Conservation (phyloP, 2,113 vertebrate species). For the Antigone vipio region DNA sequence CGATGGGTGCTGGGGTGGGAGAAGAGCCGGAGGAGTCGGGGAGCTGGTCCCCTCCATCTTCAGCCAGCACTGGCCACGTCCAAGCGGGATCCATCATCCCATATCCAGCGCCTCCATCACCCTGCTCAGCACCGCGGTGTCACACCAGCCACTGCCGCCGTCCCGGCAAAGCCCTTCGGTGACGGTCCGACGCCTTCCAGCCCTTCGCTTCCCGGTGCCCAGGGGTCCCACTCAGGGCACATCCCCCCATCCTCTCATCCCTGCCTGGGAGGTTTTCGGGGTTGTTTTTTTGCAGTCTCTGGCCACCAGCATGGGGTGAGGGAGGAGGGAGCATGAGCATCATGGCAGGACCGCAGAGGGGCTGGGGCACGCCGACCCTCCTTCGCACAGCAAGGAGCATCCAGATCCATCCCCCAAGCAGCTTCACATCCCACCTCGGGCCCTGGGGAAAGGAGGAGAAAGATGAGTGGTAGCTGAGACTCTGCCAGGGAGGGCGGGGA, state of each 20-base stretch:
- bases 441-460: not conserved
- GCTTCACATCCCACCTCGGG: slow-evolving; percentile 34
- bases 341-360: not conserved
- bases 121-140: not conserved
- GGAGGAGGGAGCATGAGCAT: slow-evolving; percentile 13
- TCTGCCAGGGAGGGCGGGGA: not conserved
- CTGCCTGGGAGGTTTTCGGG: not conserved
- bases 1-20: not conserved
- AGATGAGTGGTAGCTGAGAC: not conserved
- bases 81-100: accelerated
- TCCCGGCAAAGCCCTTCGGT: not conserved
- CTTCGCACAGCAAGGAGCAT: not conserved
- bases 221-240: not conserved
- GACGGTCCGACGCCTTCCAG: not conserved
- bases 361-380: not conserved
- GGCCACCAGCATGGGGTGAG: not conserved
- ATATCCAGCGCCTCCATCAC: accelerated
- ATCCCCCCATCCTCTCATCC: not conserved
- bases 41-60: not conserved
- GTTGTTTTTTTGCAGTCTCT: not conserved
- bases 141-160: not conserved
- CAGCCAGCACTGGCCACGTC: not conserved
- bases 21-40: not conserved
- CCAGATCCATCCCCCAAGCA: not conserved
- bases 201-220: not conserved